Conservation (phyloP, 1,140 invertebrate species). For the Caenorhabditis latens region DNA sequence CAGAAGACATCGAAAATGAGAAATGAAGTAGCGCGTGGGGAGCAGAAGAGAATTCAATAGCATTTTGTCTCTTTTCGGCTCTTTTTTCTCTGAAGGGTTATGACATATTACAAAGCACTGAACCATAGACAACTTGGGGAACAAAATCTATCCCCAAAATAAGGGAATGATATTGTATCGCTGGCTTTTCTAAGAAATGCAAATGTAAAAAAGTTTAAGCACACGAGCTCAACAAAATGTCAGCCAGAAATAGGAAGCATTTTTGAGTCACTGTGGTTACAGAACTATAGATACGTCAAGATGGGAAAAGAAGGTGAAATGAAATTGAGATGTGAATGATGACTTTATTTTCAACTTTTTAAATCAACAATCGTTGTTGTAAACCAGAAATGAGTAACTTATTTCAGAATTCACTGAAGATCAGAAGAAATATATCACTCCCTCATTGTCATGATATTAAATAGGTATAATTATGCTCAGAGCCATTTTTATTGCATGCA, state of each 20-base stretch:
- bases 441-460: too few relatives aligned
- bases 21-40: too few relatives aligned
- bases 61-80: neutral
- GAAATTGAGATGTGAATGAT: neutral
- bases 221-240: too few relatives aligned
- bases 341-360: too few relatives aligned
- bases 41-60: slow-evolving; percentile 24
- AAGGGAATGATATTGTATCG: too few relatives aligned
- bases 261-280: neutral
- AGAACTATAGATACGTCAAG: neutral
- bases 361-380: too few relatives aligned
- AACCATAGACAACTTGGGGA: neutral
- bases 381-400: too few relatives aligned
- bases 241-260: too few relatives aligned
- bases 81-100: neutral
- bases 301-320: neutral
- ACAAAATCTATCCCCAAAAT: neutral
- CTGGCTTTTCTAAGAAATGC: neutral
- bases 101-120: slow-evolving; percentile 13
- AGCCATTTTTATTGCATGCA: too few relatives aligned
- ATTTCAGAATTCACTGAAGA: too few relatives aligned
- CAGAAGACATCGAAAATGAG: neutral
- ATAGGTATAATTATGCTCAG: too few relatives aligned
- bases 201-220: neutral
- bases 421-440: too few relatives aligned